phyloP scores from a whole-genome alignment of 2,797 vertebrate genomes.

The Cygnus olor region DNA sequence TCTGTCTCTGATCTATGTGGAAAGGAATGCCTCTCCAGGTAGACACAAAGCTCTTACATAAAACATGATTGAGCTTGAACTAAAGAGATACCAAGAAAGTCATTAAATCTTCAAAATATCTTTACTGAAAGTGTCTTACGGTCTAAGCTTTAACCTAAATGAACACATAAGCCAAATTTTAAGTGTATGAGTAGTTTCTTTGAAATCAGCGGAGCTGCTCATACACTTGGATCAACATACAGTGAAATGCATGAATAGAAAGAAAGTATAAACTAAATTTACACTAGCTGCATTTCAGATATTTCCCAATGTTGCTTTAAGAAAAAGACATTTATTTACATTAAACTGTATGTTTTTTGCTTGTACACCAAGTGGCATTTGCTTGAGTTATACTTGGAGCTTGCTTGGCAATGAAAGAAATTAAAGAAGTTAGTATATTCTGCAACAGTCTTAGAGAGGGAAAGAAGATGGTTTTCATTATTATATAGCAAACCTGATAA shows the following conservation, averaged over 20 bases:
- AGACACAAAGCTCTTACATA: not conserved
- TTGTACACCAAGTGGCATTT: not conserved
- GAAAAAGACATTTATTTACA: not conserved
- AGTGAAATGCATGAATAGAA: not conserved
- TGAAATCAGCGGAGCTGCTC: not conserved
- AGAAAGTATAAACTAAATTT: not conserved
- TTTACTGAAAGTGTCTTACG: not conserved
- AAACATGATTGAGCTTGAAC: not conserved
- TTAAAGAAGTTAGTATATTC: conserved; percentile 88
- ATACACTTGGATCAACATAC: not conserved
- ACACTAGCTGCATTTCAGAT: not conserved
- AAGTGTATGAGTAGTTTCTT: not conserved
- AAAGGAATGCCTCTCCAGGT: not conserved
- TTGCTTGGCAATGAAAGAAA: conserved; percentile 85
- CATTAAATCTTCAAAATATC: not conserved
- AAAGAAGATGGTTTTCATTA: conserved; percentile 77
- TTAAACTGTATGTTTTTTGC: not conserved
- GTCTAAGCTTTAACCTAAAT: not conserved
- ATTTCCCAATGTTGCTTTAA: not conserved
- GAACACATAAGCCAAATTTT: not conserved
- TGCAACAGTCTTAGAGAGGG: conserved; percentile 85
- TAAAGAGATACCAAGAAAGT: not conserved
- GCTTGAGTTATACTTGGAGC: not conserved
- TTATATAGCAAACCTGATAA: conserved; percentile 85
- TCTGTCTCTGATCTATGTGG: not conserved